Evolutionary conservation across 2,797 vertebrate genomes (phyloP), one percentile per base, ranked within the genome.

Genomic region (Anabas testudineus): DNA sequence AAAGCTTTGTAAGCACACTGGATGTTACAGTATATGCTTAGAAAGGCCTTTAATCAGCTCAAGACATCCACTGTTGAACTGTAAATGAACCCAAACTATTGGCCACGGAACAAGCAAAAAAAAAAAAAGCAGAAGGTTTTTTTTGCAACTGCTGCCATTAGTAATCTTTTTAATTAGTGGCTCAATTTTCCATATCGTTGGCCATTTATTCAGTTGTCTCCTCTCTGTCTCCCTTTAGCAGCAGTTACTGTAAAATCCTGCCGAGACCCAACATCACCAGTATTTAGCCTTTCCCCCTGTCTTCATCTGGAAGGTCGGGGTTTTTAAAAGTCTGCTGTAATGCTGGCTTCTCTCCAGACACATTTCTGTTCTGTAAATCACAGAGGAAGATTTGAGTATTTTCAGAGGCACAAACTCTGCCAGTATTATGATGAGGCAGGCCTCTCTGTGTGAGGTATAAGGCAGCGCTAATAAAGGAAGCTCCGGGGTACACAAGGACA

Each of bases 311-410:
- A 77, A 61, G 67, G 78, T 83, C 80, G 58, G 45, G 67, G 30
- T 53, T 24, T 76, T 69, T 79, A 59, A 51, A 76, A 45, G 16
- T 36, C 65, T 48, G 46, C 55, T 42, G 26, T 53, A n/a, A 15
- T 12, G 64, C 58, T 71, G 72, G 72, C 68, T 59, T 58, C 10
- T 39, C 16, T 73, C 74, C 82, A 71, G 36, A 68, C 48, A 58
- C 51, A 60, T 82, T 47, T 64, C 43, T 43, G 28, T 45, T 76
- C 54, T 34, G 36, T 84, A 85, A 87, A 84, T 73, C 72, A 80
- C 46, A 0, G 26, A n/a, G 61, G 19, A 53, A 16, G 43, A 57
- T 57, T 5, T 0, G 55, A 68, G 60, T 42, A 21, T 78, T 69
- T 69, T 65, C 66, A 13, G 57, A 42, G 56, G 74, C 70, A 45